Base-by-base conservation (phyloP, 2,797 vertebrate genomes). In the Acropternis orthonyx region DNA sequence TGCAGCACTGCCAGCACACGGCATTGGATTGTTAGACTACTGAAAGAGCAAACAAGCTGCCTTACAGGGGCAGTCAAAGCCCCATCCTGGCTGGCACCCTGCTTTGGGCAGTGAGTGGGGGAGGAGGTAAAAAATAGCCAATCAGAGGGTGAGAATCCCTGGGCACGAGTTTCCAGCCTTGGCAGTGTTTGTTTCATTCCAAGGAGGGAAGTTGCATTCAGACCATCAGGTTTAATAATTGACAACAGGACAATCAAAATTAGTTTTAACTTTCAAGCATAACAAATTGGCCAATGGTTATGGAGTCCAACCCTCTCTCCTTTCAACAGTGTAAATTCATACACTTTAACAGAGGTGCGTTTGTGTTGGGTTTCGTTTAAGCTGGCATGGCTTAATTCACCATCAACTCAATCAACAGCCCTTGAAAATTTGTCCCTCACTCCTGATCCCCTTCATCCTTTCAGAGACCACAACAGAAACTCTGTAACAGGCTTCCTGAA, bases 361-460 rank as follows among this genome's bases (percentile, higher is more conserved):
- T 93, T 84, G 51, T 88, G 58, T 2, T 83, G 59, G 26, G 13
- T 78, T 75, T 69, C 73, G 39, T 91, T 93, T 82, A 90, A 95
- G 51, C 54, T 86, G 66, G 22, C 0, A 0, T 72, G 69, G 39
- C 1, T 7, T 81, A 90, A 78, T 76, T 90, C 43, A 51, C 28
- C 52, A 88, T 23, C 5, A 48, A 34, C 16, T 94, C 84, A 79
- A 91, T 74, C 78, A 94, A 52, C 77, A 84, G 22, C n/a, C 48
- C 69, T 44, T 73, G 54, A 81, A 81, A 94, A 72, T 24, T 69
- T 88, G 22, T 80, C 32, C 37, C 32, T 72, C 23, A 10, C 10
- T 49, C 51, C 63, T 7, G 6, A 77, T 27, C 22, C 12, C 26
- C 46, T 71, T 79, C 59, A 77, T 30, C n/a, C 44, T 87, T 84